phyloP scores from a whole-genome alignment of 2,888 invertebrate genomes.

The Idaea aversata region DNA sequence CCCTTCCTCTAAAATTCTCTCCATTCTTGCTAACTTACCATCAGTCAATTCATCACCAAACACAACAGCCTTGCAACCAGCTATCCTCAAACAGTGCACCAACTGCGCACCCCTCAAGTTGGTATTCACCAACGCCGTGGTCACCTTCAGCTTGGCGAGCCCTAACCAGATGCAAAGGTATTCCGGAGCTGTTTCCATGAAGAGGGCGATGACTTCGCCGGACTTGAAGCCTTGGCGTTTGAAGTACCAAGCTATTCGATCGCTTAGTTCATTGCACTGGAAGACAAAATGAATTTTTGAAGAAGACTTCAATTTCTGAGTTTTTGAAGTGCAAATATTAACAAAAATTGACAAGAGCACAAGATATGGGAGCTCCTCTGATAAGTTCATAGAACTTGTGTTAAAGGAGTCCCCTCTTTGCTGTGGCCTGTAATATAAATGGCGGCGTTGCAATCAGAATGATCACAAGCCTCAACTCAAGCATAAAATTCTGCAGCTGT shows the following conservation, averaged over 20 bases:
- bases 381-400: too few relatives aligned
- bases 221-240: slow-evolving; percentile 75
- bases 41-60: slow-evolving; percentile 83
- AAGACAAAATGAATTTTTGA: slow-evolving; percentile 16
- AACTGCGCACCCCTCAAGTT: slow-evolving; percentile 90
- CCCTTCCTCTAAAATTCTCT: background rate
- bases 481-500: too few relatives aligned
- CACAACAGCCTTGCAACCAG: slow-evolving; percentile 88
- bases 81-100: slow-evolving; percentile 88
- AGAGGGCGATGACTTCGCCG: slow-evolving; percentile 92
- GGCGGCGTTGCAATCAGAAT: background rate
- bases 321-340: too few relatives aligned
- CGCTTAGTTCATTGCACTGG: slow-evolving; percentile 81
- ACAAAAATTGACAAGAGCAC: too few relatives aligned
- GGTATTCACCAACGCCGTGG: slow-evolving; percentile 93
- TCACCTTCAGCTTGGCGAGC: slow-evolving; percentile 89
- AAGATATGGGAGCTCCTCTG: too few relatives aligned
- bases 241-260: slow-evolving; percentile 79
- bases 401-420: too few relatives aligned
- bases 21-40: slow-evolving; percentile 49
- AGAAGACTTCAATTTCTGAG: too few relatives aligned
- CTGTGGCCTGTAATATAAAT: too few relatives aligned
- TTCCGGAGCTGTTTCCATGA: slow-evolving; percentile 94
- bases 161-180: slow-evolving; percentile 95
- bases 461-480: background rate